Evolutionary conservation across 2,797 vertebrate genomes (phyloP).

Genomic region (Tokudaia tokunoshimensis): DNA sequence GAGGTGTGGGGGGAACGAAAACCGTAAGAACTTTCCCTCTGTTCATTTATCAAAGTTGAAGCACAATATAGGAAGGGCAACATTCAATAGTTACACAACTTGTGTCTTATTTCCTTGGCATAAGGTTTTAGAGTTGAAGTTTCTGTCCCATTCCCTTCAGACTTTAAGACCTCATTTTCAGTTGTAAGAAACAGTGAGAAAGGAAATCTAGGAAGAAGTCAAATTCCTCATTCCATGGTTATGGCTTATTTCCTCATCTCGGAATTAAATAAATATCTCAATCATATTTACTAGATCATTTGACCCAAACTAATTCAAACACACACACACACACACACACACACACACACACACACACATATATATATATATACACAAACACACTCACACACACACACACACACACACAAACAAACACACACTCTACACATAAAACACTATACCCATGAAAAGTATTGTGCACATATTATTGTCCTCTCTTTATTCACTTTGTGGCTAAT

Average conservation of each 20-base stretch:
- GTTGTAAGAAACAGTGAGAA: conserved; percentile 38
- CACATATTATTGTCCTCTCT: background rate
- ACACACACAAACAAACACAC: background rate
- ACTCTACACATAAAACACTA: background rate
- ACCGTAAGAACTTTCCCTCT: conserved; percentile 2
- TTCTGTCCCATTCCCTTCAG: conserved; percentile 32
- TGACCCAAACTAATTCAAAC: conserved; percentile 42
- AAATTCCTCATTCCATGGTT: background rate
- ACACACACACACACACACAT: background rate
- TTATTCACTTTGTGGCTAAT: conserved; percentile 7
- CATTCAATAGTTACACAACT: background rate
- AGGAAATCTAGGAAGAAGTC: conserved; percentile 23
- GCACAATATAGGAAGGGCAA: background rate
- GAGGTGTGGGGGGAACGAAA: background rate
- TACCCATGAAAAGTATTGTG: background rate
- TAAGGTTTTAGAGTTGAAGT: conserved; percentile 47
- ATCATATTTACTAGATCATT: conserved; percentile 57
- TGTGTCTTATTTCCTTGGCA: conserved; percentile 34
- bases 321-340: background rate
- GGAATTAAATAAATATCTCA: conserved; percentile 47
- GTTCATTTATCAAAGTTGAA: conserved; percentile 48
- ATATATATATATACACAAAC: too few species aligned
- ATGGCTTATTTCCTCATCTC: conserved; percentile 18
- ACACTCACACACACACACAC: too few species aligned
- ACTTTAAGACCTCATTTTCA: conserved; percentile 57